A percentile compares a stretch with the other conserved stretches of the same genome.
These are phyloP conservation scores for Elephantulus edwardii DNA, from an alignment of 2,113 vertebrate genomes.

Conservation along the genomic window DNA sequence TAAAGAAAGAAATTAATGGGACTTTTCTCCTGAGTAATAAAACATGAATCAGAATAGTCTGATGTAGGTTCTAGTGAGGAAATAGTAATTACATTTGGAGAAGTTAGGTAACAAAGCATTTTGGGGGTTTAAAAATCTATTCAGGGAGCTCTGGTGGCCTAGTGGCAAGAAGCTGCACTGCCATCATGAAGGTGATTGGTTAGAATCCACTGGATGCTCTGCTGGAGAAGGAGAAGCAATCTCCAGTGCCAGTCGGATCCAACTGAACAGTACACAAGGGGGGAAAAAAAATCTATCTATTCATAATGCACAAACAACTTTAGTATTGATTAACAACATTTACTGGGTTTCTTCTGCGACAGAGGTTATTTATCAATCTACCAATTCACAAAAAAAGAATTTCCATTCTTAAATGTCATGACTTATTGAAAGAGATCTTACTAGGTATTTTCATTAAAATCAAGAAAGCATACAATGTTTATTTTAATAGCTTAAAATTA, in stretches of 20 bases:
- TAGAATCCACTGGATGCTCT: no score
- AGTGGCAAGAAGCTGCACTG: no score
- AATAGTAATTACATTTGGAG: background rate
- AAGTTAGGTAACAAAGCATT: background rate
- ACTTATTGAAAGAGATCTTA: background rate
- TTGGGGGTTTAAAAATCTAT: slow-evolving; percentile 15
- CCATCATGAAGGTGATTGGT: no score
- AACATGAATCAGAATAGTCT: background rate
- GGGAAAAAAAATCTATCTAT: background rate
- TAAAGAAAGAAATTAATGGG: background rate
- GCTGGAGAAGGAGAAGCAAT: no score
- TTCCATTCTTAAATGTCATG: background rate
- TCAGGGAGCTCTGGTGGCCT: no score
- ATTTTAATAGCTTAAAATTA: background rate
- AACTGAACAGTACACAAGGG: no score
- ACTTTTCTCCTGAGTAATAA: background rate
- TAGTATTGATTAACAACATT: background rate
- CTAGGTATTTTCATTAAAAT: background rate
- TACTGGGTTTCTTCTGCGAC: background rate
- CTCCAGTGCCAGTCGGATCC: no score
- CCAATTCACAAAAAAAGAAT: background rate
- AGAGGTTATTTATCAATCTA: background rate
- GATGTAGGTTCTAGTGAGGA: background rate
- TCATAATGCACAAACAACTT: background rate
- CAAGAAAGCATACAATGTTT: background rate